These are phyloP conservation scores for Procambarus clarkii DNA, from an alignment of 1,140 invertebrate species.

Conservation along the genomic window DNA sequence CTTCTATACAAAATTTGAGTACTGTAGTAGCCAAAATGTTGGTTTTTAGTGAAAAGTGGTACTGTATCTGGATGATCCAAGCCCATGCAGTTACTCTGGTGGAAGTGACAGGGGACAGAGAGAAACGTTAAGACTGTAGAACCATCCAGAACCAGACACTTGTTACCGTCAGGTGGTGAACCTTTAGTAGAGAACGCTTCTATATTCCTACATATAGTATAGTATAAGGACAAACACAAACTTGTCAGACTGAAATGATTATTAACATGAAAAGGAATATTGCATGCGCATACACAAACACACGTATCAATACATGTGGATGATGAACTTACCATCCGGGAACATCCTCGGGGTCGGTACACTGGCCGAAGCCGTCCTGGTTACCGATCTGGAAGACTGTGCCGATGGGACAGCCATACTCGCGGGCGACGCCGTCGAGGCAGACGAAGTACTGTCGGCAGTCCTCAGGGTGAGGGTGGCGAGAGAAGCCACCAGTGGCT, in stretches of 20 bases:
- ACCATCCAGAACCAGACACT: background rate
- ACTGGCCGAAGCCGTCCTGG: conserved; percentile 90
- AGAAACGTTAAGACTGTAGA: background rate
- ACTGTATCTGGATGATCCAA: background rate
- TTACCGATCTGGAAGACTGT: conserved; percentile 97
- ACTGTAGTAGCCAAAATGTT: background rate
- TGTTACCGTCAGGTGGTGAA: background rate
- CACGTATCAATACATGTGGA: background rate
- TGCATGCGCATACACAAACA: background rate
- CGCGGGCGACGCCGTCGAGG: conserved; percentile 89
- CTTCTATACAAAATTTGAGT: background rate
- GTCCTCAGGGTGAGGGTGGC: conserved; percentile 95
- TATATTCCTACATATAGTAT: background rate
- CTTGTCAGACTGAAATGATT: too few species aligned
- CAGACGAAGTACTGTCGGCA: conserved; percentile 95
- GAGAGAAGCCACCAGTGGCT: conserved; percentile 89
- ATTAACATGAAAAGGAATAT: too few species aligned
- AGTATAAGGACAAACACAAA: background rate
- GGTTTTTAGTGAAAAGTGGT: background rate
- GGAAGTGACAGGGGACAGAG: background rate
- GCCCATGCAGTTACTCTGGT: background rate
- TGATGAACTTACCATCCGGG: conserved; percentile 90
- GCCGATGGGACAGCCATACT: conserved; percentile 96
- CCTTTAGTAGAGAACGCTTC: background rate
- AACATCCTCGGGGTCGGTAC: conserved; percentile 94